phyloP scores from a whole-genome alignment of 2,797 vertebrate species.

The Acrocephalus scirpaceus region DNA sequence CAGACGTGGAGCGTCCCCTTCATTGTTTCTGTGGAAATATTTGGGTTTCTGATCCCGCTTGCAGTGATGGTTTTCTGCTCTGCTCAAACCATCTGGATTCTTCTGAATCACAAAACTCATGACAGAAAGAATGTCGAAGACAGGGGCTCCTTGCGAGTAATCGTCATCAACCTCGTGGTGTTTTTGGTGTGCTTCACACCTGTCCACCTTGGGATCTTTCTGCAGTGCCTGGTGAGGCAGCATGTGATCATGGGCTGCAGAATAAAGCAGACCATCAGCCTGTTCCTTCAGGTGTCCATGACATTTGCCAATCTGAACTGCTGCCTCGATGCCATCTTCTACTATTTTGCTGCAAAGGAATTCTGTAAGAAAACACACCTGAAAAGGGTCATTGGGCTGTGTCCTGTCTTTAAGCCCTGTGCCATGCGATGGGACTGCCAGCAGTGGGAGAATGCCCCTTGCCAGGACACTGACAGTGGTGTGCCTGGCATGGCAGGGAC shows the following conservation, averaged over 20 bases:
- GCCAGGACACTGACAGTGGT: background rate
- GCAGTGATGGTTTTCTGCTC: conserved; percentile 83
- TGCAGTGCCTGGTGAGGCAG: conserved; percentile 89
- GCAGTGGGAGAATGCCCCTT: background rate
- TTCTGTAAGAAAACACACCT: conserved; percentile 62
- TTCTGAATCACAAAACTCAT: conserved; percentile 53
- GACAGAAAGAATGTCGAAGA: background rate
- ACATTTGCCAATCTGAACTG: conserved; percentile 89
- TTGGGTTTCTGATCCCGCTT: conserved; percentile 87
- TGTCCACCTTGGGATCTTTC: conserved; percentile 83
- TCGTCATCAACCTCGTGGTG: conserved; percentile 83
- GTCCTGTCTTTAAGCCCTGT: background rate
- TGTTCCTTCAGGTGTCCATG: conserved; percentile 86
- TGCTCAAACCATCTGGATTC: conserved; percentile 74
- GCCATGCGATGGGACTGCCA: background rate
- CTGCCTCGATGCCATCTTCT: conserved; percentile 90
- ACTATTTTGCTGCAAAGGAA: conserved; percentile 88
- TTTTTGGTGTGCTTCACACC: conserved; percentile 91
- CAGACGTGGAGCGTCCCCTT: conserved; percentile 75
- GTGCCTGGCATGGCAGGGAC: background rate
- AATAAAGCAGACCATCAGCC: conserved; percentile 73
- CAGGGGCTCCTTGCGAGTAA: conserved; percentile 78
- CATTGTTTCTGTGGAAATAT: conserved; percentile 80
- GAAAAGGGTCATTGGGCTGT: background rate
- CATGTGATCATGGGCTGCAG: conserved; percentile 76